Base-by-base conservation (phyloP, 2,797 vertebrate species). In the Phoebastria nigripes region DNA sequence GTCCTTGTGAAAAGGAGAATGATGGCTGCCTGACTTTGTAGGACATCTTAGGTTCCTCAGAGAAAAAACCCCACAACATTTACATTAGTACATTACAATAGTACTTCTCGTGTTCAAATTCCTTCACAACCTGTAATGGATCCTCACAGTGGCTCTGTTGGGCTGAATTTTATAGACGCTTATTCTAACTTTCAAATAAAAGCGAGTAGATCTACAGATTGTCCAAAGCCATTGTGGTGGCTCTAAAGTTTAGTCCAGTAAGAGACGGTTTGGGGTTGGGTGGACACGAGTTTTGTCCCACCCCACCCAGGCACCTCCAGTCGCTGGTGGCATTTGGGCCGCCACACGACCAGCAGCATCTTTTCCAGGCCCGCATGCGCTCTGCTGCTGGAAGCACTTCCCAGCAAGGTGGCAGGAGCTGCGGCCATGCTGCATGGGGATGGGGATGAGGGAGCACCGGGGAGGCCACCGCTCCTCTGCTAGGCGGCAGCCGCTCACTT, bases 391-490 rank as follows among this genome's bases (percentile, higher is more conserved):
- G 37, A 31, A 52, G 11, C 0, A 1, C 11, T 20, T 39, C 28
- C 39, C 39, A 25, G n/a, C 29, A 21, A 22, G 8, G 52, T 1
- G 18, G 42, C 33, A n/a, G 7, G 37, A 65, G 31, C 29, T 16
- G 17, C 0, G 4, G 35, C 29, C 33, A 29, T 0, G 3, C 31
- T 5, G 5, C n/a, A 12, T 0, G 3, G 2, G 8, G 4, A 28
- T 12, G 2, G 3, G 17, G 21, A 31, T 0, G 0, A 13, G 1
- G 8, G 6, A 37, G 12, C 16, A 42, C 4, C 0, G 0, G 3
- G 39, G 21, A 33, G 13, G 17, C 10, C 13, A 18, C 12, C 0
- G 4, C 31, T 54, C 9, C 33, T 15, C 70, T 7, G 15, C 15
- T 19, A 20, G 39, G 11, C 2, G 0, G 24, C 49, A 24, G 15